Conservation (phyloP, 2,797 vertebrate species). For the Hypotaenidia okinawae region DNA sequence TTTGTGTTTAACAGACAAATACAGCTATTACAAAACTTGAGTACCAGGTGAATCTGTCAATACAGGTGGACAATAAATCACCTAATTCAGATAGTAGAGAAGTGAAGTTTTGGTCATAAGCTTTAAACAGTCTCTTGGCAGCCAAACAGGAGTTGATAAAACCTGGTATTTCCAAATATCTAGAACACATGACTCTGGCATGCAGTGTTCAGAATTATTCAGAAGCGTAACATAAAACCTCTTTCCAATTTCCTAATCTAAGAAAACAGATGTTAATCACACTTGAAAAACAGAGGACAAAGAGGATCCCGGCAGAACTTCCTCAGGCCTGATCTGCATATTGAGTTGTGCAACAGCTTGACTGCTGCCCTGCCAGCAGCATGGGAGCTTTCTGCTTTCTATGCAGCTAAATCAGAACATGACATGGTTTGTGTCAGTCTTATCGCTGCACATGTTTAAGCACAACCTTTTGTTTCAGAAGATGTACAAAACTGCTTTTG, state of each 20-base stretch:
- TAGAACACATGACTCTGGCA: background rate
- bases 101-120: background rate
- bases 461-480: slow-evolving; percentile 2
- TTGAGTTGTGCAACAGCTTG: background rate
- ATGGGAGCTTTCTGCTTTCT: slow-evolving; percentile 10
- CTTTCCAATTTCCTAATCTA: slow-evolving; percentile 33
- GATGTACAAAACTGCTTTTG: background rate
- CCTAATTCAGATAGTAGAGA: background rate
- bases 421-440: background rate
- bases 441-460: background rate
- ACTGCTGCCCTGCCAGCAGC: background rate
- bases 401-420: background rate
- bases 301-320: slow-evolving; percentile 41
- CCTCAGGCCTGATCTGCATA: slow-evolving; percentile 43
- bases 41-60: background rate
- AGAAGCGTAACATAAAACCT: background rate
- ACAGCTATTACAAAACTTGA: background rate
- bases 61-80: background rate
- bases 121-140: background rate
- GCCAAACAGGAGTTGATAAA: background rate
- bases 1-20: background rate
- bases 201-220: background rate
- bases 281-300: slow-evolving; percentile 12
- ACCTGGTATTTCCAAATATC: background rate
- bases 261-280: slow-evolving; percentile 35